Conservation (phyloP, 2,797 vertebrate genomes). For the Anniella stebbinsi region DNA sequence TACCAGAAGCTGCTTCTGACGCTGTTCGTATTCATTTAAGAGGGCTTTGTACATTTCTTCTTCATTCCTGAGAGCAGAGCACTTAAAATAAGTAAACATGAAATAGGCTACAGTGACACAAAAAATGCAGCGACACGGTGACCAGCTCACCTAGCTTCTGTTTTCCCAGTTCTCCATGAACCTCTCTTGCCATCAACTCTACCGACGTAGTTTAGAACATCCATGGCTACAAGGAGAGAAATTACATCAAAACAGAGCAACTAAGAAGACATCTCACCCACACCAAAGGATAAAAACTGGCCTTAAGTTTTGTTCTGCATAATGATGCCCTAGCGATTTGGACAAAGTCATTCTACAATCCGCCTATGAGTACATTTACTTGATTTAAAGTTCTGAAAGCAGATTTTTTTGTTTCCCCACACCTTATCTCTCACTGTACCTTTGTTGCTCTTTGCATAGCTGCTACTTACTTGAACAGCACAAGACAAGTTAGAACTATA, state of each 20-base stretch:
- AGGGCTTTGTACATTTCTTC: conserved; percentile 95
- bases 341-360: not conserved
- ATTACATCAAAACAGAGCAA: conserved; percentile 57
- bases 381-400: not conserved
- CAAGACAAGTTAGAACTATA: not conserved
- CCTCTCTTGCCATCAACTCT: conserved; percentile 94
- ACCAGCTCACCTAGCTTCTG: conserved; percentile 85
- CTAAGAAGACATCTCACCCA: not conserved
- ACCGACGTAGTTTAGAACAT: conserved; percentile 92
- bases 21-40: conserved; percentile 90
- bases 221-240: conserved; percentile 85
- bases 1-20: conserved; percentile 89
- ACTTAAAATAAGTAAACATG: conserved; percentile 55
- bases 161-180: conserved; percentile 93
- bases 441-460: not conserved
- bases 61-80: conserved; percentile 86
- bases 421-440: not conserved
- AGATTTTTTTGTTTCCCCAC: not conserved
- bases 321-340: not conserved
- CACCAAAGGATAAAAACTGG: not conserved
- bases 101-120: conserved; percentile 18
- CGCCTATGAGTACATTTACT: not conserved
- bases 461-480: not conserved
- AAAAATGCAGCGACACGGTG: conserved; percentile 11
- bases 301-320: not conserved